Conservation (phyloP, 2,888 invertebrate species). For the Drosophila neotestacea region DNA sequence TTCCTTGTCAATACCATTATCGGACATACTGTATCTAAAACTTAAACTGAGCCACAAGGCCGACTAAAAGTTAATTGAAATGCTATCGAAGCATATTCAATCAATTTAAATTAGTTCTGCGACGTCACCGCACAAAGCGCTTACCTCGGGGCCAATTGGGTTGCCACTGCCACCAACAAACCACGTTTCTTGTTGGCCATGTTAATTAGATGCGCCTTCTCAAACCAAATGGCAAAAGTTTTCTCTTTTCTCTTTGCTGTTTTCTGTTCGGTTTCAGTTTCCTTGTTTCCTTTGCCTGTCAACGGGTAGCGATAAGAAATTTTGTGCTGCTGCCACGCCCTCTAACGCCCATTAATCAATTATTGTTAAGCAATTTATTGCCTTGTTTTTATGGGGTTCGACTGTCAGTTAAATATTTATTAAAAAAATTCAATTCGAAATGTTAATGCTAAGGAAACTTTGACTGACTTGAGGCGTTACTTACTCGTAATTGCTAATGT, state of each 20-base stretch:
- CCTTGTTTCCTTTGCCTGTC: conserved; percentile 21
- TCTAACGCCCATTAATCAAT: conserved; percentile 70
- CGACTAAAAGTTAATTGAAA: conserved; percentile 76
- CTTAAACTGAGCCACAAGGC: conserved; percentile 50
- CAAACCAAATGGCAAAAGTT: conserved; percentile 66
- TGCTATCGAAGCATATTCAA: conserved; percentile 79
- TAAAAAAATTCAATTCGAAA: conserved; percentile 38
- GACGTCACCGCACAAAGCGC: conserved; percentile 53
- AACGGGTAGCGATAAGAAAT: conserved; percentile 54
- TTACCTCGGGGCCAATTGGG: conserved; percentile 39
- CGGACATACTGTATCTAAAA: not conserved
- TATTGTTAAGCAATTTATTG: conserved; percentile 75
- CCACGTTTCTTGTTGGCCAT: conserved; percentile 43
- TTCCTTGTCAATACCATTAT: too few species aligned
- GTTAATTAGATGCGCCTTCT: conserved; percentile 70
- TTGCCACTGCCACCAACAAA: conserved; percentile 27
- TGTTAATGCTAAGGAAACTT: conserved; percentile 42
- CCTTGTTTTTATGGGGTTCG: conserved; percentile 35
- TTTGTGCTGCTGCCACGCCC: not conserved
- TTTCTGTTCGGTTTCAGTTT: conserved; percentile 13
- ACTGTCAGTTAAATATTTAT: conserved; percentile 55
- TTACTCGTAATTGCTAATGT: conserved; percentile 48
- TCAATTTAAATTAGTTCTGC: conserved; percentile 80
- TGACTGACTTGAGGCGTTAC: conserved; percentile 41
- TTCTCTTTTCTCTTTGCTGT: conserved; percentile 21